These are phyloP conservation scores for Alcis repandata DNA, from an alignment of 2,888 invertebrate genomes.

Conservation along the genomic window DNA sequence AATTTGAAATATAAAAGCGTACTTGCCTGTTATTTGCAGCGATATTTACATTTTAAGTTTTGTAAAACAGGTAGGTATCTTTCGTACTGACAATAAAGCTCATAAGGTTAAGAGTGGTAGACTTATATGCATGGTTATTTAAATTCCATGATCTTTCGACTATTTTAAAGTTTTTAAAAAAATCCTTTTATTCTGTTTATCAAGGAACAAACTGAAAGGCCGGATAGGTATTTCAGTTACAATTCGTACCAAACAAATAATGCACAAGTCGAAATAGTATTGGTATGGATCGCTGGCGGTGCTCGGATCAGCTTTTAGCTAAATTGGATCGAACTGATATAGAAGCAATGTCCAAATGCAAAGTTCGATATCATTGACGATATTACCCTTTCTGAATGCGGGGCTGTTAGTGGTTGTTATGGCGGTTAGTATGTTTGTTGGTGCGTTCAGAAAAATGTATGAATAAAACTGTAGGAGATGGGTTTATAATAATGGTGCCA, in stretches of 20 bases:
- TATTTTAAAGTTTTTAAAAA: too few species aligned
- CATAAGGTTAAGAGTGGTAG: too few species aligned
- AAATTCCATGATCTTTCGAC: too few species aligned
- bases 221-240: slow-evolving; percentile 6
- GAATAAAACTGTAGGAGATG: background rate
- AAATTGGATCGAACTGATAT: slow-evolving; percentile 60
- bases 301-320: slow-evolving; percentile 66
- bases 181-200: too few species aligned
- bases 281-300: slow-evolving; percentile 49
- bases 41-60: too few species aligned
- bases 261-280: slow-evolving; percentile 51
- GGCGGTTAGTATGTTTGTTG: too few species aligned
- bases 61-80: too few species aligned
- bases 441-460: background rate
- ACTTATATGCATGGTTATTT: too few species aligned
- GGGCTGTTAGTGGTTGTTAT: background rate
- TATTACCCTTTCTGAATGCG: slow-evolving; percentile 12
- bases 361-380: slow-evolving; percentile 18
- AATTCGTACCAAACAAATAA: slow-evolving; percentile 46
- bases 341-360: slow-evolving; percentile 31
- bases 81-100: too few species aligned
- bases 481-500: background rate
- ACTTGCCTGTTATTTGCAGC: too few species aligned
- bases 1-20: background rate
- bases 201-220: slow-evolving; percentile 1